Conservation (phyloP, 1,140 invertebrate species). For the Bombus confusus region DNA sequence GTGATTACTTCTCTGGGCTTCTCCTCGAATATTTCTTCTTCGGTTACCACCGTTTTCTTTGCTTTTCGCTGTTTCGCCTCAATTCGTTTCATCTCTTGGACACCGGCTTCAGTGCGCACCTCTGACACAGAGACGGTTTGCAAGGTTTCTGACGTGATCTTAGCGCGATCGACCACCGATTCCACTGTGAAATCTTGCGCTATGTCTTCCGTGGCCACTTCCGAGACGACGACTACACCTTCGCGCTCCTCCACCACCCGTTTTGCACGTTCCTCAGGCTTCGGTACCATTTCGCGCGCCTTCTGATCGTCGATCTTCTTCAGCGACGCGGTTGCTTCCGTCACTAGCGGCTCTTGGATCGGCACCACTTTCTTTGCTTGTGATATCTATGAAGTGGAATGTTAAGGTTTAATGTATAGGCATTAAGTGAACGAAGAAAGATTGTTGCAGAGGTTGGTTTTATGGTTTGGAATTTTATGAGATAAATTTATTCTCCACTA, state of each 20-base stretch:
- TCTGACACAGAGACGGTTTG: conserved; percentile 80
- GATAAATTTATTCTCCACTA: background rate
- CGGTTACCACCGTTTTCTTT: conserved; percentile 70
- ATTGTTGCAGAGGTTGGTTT: background rate
- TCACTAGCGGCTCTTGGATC: conserved; percentile 84
- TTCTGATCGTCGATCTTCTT: conserved; percentile 85
- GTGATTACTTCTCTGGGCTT: conserved; percentile 57
- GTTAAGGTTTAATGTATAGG: background rate
- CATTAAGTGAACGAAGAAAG: background rate
- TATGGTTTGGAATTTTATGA: background rate
- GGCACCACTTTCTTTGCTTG: conserved; percentile 82
- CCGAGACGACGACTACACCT: conserved; percentile 83
- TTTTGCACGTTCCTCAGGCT: conserved; percentile 81
- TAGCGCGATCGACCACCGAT: conserved; percentile 69
- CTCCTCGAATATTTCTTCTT: conserved; percentile 63
- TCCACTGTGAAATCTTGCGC: conserved; percentile 74
- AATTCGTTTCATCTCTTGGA: conserved; percentile 80
- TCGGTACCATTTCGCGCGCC: conserved; percentile 75
- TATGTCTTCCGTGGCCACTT: conserved; percentile 84
- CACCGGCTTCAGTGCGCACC: conserved; percentile 76
- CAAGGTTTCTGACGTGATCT: conserved; percentile 73
- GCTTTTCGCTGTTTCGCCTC: conserved; percentile 74
- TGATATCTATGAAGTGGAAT: conserved; percentile 66
- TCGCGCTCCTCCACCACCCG: conserved; percentile 83
- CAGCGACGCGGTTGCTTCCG: conserved; percentile 84